Base-by-base conservation (phyloP, 2,797 vertebrate species). In the Argya squamiceps region DNA sequence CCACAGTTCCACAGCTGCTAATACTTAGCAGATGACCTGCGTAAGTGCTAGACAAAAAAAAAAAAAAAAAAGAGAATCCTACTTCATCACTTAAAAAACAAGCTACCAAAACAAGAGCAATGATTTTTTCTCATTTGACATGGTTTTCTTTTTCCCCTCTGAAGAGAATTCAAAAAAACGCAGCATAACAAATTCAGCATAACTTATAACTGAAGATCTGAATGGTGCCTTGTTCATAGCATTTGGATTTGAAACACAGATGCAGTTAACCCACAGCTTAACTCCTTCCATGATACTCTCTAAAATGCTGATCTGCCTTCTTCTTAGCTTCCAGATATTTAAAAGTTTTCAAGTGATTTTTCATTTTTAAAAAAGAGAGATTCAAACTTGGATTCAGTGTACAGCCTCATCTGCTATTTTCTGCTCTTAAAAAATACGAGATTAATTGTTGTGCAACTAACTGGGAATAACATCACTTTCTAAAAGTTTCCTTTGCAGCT, bases 1-100 rank as follows among this genome's bases (percentile, higher is more conserved):
- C 55, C 89, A 89, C 68, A 91, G 96, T 92, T 94, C 70, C 75
- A 92, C 97, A 98, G 97, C 97, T 98, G 97, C 94, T 97, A 96
- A 88, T 93, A 93, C 97, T 97, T 97, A 98, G 89, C 93, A 96
- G 94, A 96, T 83, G 97, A 96, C 95, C 96, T 94, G 91, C 63
- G 9, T 67, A 82, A 95, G 30, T 75, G 65, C 65, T 83, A 84
- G 60, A 92, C 53, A 88, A 94, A 90, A 97, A 91, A 96, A 52
- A 50, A 52, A 50, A 20, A 46, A 53, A 69, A 71, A 47, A 83
- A 93, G 11, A 85, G 67, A 94, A 83, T 77, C 59, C 39, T 88
- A 39, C 91, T 92, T 95, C 88, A 96, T 81, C 88, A 92, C 68
- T 90, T 86, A 80, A 94, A 96, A 97, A 96, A 62, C 44, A 90